Base-by-base conservation (phyloP, 2,888 invertebrate species). In the Pyrocoelia pectoralis region DNA sequence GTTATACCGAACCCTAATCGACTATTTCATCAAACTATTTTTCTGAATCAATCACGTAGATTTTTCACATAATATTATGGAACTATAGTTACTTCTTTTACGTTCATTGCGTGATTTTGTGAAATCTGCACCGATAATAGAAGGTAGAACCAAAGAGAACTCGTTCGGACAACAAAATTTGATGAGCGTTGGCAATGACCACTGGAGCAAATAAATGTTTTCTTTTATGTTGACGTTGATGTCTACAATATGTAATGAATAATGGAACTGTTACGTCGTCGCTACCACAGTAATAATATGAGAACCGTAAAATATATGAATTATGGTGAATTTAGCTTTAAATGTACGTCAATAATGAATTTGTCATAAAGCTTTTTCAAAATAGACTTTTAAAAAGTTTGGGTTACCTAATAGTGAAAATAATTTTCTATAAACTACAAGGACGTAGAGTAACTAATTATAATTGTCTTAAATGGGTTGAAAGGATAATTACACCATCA, bases 401-500 rank as follows among this genome's bases (percentile, higher is more conserved):
- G 15, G 41, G 5, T 43, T n/a, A n/a, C 13, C 12, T 43, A 15
- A 43, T 43, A 13, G 41, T 8, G 41, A 43, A 43, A 43, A 43
- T 43, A 43, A 43, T 4, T 8, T 43, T 13, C 15, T 43, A 43
- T 38, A 38, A 38, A 38, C 41, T 43, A 43, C 15, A 43, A 43
- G 6, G 12, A 43, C 15, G 14, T 15, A 43, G 41, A 43, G 41
- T 43, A 43, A 43, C 41, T 43, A 43, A 43, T 43, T 43, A 43
- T 43, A 43, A 43, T 43, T 43, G 41, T 43, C 41, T 43, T 43
- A 43, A 43, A 43, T 4, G 41, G 41, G 41, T 43, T 43, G 41
- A 43, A 43, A 43, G 41, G 41, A 43, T 43, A 43, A 43, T 43
- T 43, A 43, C 41, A 43, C 8, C 41, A 43, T 43, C 41, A 43